Evolutionary conservation across 2,888 invertebrate genomes (phyloP), one percentile per base, ranked within the genome.

Genomic region (Gerris lacustris): DNA sequence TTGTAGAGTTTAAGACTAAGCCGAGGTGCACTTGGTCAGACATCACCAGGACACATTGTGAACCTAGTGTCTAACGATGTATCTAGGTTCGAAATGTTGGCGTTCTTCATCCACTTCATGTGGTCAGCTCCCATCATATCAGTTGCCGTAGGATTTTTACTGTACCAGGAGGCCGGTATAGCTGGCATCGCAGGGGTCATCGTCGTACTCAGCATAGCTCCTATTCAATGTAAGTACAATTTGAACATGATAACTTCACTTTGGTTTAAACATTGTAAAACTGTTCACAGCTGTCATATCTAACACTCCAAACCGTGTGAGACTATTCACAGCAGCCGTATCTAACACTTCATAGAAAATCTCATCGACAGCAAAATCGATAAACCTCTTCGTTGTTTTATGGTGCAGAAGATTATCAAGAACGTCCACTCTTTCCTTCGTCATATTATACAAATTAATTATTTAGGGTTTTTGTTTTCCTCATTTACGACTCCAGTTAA

Each of bases 1-100:
- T 67, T 72, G 9, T 71, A 77, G 76, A 73, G 74, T 71, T 66
- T 76, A 79, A 82, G 45, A 77, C 83, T 72, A 45, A 83, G 83
- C 74, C 81, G 81, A 74, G 78, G 79, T 9, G 82, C 85, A 0
- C 75, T 86, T 69, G 80, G 81, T 6, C 78, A 83, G 75, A 83
- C 84, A 4, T 83, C 84, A 1, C 81, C 82, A n/a, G 86, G 85
- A 0, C 84, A 85, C 75, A 82, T 86, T 76, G 83, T 86, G 63
- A 86, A 86, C 76, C 78, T 86, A 18, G 79, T 86, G 74, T 83
- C 85, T 15, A 86, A 85, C 74, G 86, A 86, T 76, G 85, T 85
- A 6, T 82, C 82, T 75, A 79, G 85, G 72, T 84, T 86, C 77
- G 86, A 86, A 75, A 77, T 83, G 79, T 81, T 81, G 63, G 79